Percentiles rank a stretch among this genome's conserved stretches.
Evolutionary conservation across 2,888 invertebrate species (phyloP).

Genomic region (Dastarcus helophoroides): DNA sequence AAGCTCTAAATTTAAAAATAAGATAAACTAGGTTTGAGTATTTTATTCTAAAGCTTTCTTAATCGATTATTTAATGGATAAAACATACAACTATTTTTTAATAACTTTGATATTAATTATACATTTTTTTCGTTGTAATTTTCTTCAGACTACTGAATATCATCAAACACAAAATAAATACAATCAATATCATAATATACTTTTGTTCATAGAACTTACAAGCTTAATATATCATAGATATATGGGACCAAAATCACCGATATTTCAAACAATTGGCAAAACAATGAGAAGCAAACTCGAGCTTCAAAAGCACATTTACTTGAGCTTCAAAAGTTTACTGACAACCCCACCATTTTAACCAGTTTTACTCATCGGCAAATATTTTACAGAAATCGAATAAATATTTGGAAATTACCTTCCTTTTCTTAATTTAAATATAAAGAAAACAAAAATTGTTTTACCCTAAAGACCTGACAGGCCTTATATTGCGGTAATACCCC

Average conservation of each 20-base stretch:
- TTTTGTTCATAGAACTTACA: slow-evolving; percentile 91
- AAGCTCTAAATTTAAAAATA: too few relatives aligned
- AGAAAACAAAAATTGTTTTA: too few relatives aligned
- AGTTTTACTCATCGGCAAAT: slow-evolving; percentile 34
- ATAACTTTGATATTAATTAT: too few relatives aligned
- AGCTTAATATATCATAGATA: slow-evolving; percentile 92
- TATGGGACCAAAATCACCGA: slow-evolving; percentile 70
- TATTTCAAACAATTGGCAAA: slow-evolving; percentile 19
- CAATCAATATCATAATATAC: slow-evolving; percentile 1
- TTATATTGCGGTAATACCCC: slow-evolving; percentile 31
- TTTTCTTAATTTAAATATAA: slow-evolving; percentile 9
- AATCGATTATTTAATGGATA: too few relatives aligned
- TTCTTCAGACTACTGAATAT: too few relatives aligned
- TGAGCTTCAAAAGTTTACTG: slow-evolving; percentile 21
- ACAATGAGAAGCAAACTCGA: slow-evolving; percentile 14
- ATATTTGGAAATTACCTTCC: slow-evolving; percentile 45
- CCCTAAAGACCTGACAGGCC: slow-evolving; percentile 18
- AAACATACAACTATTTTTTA: too few relatives aligned
- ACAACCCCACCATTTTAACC: slow-evolving; percentile 8
- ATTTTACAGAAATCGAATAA: slow-evolving; percentile 31
- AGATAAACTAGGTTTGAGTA: too few relatives aligned
- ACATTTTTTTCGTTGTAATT: too few relatives aligned
- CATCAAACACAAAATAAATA: background rate
- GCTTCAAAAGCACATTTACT: slow-evolving; percentile 24
- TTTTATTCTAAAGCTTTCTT: too few relatives aligned